Base-by-base conservation (phyloP, 92 coral and sea anemone species). In the Virgularia gustaviana region DNA sequence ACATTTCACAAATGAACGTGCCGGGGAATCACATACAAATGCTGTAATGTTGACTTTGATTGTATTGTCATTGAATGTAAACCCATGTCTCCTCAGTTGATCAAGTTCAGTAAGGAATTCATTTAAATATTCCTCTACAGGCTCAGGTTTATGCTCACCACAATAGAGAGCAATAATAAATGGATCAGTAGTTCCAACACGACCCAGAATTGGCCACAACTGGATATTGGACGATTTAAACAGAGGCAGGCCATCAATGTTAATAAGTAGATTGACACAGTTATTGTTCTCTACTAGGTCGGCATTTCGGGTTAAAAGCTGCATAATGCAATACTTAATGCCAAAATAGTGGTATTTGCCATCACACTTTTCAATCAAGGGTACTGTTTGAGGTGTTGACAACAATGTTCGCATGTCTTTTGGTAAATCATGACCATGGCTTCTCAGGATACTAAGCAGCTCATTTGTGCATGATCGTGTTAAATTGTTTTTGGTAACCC, bases 181-280 rank as follows among this genome's bases (percentile, higher is more conserved):
- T 10, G 18, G 41, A 33, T 58, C 65, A 3, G 36, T 4, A 43
- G 32, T 58, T 12, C 22, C 36, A 33, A 58, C 32, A 2, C 15
- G 39, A 32, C 65, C 65, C 38, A 58, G 36, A 28, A 58, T 58
- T 58, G 65, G 65, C 65, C 65, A 58, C 41, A 58, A 58, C 29
- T 58, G 39, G 4, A 16, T 22, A 24, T n/a, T 24, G 7, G 65
- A 19, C 6, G 65, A 58, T 12, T 58, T 29, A n/a, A 58, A 58
- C 6, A 33, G 65, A 33, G 65, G 65, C 32, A 30, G 65, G 29
- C 65, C 65, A 33, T 58, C 65, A 32, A 24, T 58, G 16, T 58
- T 58, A 24, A 58, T n/a, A 20, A 58, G 6, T 10, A 58, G 42
- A 15, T 58, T n/a, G n/a, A n/a, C n/a, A n/a, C n/a, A n/a, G n/a